Percentiles rank a stretch among this genome's conserved stretches.
phyloP scores from a whole-genome alignment of 2,888 invertebrate species.

The Lithodes maja region DNA sequence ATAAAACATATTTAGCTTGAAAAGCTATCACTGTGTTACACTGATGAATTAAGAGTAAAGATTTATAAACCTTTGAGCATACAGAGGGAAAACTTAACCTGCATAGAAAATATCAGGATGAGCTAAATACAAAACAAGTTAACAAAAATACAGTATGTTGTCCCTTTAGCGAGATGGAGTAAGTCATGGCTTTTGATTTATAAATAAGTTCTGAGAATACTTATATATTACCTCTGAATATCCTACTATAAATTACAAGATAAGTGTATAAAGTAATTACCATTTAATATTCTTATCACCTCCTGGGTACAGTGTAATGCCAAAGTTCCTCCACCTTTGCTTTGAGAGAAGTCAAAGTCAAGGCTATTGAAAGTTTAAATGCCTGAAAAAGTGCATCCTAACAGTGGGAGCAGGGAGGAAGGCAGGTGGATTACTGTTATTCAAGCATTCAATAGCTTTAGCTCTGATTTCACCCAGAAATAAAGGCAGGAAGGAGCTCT shows the following conservation, averaged over 20 bases:
- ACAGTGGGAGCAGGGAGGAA: no score
- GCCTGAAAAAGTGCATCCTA: no score
- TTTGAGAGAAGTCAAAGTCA: no score
- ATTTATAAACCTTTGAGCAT: slow-evolving; percentile 17
- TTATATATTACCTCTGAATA: slow-evolving; percentile 11
- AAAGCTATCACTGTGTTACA: no score
- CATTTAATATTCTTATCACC: neutral
- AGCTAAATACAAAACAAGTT: neutral
- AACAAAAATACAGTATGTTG: neutral
- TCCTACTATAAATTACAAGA: neutral
- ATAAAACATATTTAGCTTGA: no score
- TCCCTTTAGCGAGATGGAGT: neutral
- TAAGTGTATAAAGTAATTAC: neutral
- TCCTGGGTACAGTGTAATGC: neutral
- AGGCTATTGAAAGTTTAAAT: no score
- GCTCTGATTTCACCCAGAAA: no score
- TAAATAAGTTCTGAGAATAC: neutral
- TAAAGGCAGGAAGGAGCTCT: no score
- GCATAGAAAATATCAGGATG: neutral
- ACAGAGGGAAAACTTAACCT: neutral
- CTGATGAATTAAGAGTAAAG: neutral
- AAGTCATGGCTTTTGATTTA: neutral
- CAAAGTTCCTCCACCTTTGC: no score
- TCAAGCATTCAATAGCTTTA: no score
- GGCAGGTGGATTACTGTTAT: no score